Evolutionary conservation across 2,797 vertebrate species (phyloP), one percentile per base, ranked within the genome.

Genomic region (Spheniscus humboldti): DNA sequence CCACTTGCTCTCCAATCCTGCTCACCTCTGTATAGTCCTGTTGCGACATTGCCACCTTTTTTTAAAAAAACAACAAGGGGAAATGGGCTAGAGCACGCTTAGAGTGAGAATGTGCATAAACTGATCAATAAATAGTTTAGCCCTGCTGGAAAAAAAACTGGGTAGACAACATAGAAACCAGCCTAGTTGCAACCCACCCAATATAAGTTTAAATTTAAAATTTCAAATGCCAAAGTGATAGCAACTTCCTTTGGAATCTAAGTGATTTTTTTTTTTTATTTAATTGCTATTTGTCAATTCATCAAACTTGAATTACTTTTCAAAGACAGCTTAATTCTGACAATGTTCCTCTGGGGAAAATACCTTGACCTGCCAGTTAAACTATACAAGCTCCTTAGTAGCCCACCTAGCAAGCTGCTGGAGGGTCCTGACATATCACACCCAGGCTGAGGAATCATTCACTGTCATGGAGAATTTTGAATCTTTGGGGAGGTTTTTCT

Each of bases 281-380:
- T 94, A 60, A 72, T 78, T 92, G 13, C 62, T 92, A 94, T 71
- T 92, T 91, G 56, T 92, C 77, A 87, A 48, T 92, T 88, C 35
- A 88, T 88, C 75, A 81, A 80, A 66, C 25, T 81, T 55, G 25
- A 93, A 77, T 71, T 82, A 23, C 28, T 89, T 87, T 82, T 87
- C 52, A 71, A 79, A 89, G 71, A 56, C 67, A 74, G 75, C 18
- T 89, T 77, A 76, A 88, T 91, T 94, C 47, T 83, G 75, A 80
- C 78, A 91, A 14, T 11, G 30, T 89, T 96, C 92, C 94, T 96
- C 48, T 92, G 89, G 87, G 89, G 82, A 87, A 93, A 95, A 96
- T 96, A 92, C 86, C 84, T 96, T 79, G 87, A 73, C n/a, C 48
- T 93, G 52, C 62, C 16, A 43, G 27, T 74, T 67, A 88, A 85